Base-by-base conservation (phyloP, 2,888 invertebrate species). In the Brenthis ino region DNA sequence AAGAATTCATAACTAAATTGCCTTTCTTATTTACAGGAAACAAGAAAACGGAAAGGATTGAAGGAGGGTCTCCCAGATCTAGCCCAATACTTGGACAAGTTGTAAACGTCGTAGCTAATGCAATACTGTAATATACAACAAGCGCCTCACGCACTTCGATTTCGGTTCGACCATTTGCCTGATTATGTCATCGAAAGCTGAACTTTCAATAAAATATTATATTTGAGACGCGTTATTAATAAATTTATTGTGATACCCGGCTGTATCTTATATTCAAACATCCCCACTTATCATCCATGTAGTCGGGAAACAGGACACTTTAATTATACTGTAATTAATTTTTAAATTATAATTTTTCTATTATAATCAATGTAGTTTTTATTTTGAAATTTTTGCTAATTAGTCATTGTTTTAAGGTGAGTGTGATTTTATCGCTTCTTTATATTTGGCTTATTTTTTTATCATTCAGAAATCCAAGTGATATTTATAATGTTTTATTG, bases 1-100 rank as follows among this genome's bases (percentile, higher is more conserved):
- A 24, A 20, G 28, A 54, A 13, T 24, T 13, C 11, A n/a, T 11
- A 24, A 56, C 3, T 47, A n/a, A 57, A 16, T 48, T 12, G 14
- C n/a, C 48, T 55, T 28, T 50, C 80, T 80, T 76, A 71, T 77
- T 91, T 93, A 60, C 93, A 96, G 95, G 98, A 98, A 68, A 99
- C 98, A 80, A 97, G 99, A 90, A 99, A 99, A 94, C 96, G 99
- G 93, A 99, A 99, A 95, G 99, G 99, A 92, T 95, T 99, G 86
- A 99, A 99, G 94, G 99, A 99, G 87, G 98, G 98, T 89, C 95
- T 99, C 79, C 99, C 99, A 83, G 97, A 98, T 87, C 94, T 99
- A 85, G 93, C 96, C 85, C 96, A 97, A 94, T 99, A 98, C 93
- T 94, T 99, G 94, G 99, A 99, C 95, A 99, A 99, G 94, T 95